Base-by-base conservation (phyloP, 2,888 invertebrate species). In the Tortricodes alternella region DNA sequence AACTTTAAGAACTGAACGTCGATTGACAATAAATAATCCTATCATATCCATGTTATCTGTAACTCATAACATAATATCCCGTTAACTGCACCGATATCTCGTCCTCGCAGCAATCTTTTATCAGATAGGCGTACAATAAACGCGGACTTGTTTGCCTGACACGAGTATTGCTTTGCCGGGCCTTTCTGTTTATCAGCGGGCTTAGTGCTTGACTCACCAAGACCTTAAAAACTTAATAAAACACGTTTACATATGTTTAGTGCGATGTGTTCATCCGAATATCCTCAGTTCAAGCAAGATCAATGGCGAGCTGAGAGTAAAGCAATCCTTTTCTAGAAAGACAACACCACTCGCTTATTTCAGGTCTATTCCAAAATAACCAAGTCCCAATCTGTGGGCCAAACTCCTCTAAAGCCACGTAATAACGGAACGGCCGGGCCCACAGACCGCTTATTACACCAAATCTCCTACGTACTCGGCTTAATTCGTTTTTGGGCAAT, bases 131-230 rank as follows among this genome's bases (percentile, higher is more conserved):
- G 7, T 16, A 15, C 9, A 15, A 16, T 34, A 35, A 52, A 37
- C 16, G 46, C 37, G 55, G 41, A 55, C 48, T 55, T 48, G 55
- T 49, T 55, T 43, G 41, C 39, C 34, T 48, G 34, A 9, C 46
- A 41, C 24, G 27, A 29, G 15, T 27, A 27, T 37, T 55, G 48
- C 27, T 38, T n/a, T 9, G 37, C 27, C 39, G 15, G 9, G 27
- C 27, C 24, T 44, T 44, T 44, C 44, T 44, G 44, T 44, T 41
- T 41, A 41, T 9, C n/a, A 13, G n/a, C 41, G 23, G 34, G 50
- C 15, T 35, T 19, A 18, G 35, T 27, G n/a, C 44, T 51, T 11
- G 44, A 37, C 46, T 15, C 8, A 37, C 16, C 18, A n/a, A 9
- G 2, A 44, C 18, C 18, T 15, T 7, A 15, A 11, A 41, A n/a